phyloP scores from a whole-genome alignment of 2,888 invertebrate species.

The Torymus texanus region DNA sequence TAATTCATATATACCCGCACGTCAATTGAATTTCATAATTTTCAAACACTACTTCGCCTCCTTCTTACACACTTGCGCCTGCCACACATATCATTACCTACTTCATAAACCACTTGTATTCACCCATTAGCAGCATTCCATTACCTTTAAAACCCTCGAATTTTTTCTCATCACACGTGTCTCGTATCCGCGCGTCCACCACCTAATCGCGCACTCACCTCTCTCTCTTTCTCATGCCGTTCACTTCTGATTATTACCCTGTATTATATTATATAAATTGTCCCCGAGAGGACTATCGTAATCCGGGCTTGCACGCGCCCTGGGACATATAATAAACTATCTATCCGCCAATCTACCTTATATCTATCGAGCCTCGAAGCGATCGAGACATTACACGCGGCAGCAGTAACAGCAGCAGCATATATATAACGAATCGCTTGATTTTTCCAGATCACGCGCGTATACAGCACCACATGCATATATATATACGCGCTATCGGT shows the following conservation, averaged over 20 bases:
- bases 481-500: too few relatives aligned
- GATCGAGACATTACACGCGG: constrained; percentile 43
- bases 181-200: too few relatives aligned
- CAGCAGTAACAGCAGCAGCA: too few relatives aligned
- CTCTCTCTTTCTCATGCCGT: background rate
- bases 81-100: background rate
- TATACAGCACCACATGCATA: too few relatives aligned
- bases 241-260: constrained; percentile 44
- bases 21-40: too few relatives aligned
- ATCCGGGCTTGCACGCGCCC: constrained; percentile 17
- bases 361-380: constrained; percentile 31
- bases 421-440: constrained; percentile 44
- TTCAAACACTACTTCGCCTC: too few relatives aligned
- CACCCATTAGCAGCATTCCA: background rate
- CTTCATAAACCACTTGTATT: background rate
- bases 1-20: too few relatives aligned
- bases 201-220: too few relatives aligned
- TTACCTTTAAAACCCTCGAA: background rate
- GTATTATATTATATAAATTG: constrained; percentile 50
- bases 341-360: constrained; percentile 47
- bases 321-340: constrained; percentile 48
- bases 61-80: background rate
- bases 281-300: constrained; percentile 34
- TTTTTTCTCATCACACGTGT: background rate
- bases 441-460: too few relatives aligned